Evolutionary conservation across 2,888 invertebrate species (phyloP).

Genomic region (Tinea pellionella): DNA sequence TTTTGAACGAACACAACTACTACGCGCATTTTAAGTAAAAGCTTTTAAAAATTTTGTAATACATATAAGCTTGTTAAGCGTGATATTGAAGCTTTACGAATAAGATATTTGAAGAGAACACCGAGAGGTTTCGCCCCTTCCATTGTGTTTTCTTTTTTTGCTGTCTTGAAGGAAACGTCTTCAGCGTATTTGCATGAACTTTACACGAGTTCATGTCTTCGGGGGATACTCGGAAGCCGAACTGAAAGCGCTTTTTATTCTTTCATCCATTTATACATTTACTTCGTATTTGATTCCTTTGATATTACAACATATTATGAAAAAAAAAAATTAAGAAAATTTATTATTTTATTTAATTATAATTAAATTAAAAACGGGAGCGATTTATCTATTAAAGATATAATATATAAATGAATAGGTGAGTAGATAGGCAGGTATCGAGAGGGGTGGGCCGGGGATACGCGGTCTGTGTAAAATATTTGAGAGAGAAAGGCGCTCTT

Average conservation of each 20-base stretch:
- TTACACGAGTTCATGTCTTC: conserved; percentile 15
- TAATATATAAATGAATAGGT: neutral
- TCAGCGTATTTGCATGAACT: conserved; percentile 17
- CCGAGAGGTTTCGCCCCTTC: conserved; percentile 4
- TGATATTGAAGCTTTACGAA: conserved; percentile 8
- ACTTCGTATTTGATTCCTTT: neutral
- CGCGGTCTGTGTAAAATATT: conserved; percentile 13
- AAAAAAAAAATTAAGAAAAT: too few species aligned
- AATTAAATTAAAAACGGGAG: too few species aligned
- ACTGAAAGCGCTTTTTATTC: neutral
- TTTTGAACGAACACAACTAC: neutral
- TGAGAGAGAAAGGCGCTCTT: conserved; percentile 13
- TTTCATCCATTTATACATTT: neutral
- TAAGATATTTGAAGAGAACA: conserved; percentile 13
- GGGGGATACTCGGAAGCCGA: conserved; percentile 11
- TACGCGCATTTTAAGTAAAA: neutral
- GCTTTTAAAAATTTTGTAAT: neutral
- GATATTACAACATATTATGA: neutral
- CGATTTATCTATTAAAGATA: neutral
- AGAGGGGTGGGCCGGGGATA: neutral
- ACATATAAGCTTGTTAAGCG: neutral
- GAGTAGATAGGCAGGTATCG: neutral
- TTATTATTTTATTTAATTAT: too few species aligned
- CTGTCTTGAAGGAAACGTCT: conserved; percentile 14
- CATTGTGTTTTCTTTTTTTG: conserved; percentile 14